Evolutionary conservation across 2,888 invertebrate species (phyloP), one percentile per base, ranked within the genome.

Genomic region (Hypolimnas misippus): DNA sequence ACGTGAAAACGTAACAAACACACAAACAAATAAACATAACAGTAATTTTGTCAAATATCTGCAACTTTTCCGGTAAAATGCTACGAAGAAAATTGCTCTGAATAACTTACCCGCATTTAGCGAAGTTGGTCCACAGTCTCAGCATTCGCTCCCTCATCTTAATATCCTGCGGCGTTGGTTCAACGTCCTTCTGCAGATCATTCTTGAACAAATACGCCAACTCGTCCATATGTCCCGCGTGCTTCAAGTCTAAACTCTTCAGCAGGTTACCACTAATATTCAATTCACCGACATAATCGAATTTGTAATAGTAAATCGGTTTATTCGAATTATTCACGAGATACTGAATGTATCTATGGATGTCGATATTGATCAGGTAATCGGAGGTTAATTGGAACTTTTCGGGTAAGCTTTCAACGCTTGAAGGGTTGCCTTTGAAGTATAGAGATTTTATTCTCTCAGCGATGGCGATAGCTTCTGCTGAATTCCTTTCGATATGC

Each of bases 121-220:
- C 89, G 57, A 92, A 92, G 75, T 92, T 92, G 4, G 91, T 90
- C 89, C 92, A 91, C 1, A 92, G 74, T 35, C 84, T 72, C 21
- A 92, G 64, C 82, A 92, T 83, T 51, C 86, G 74, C 70, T 92
- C 92, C 72, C 90, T 83, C 78, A 83, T 84, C 70, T 85, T 86
- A 5, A 83, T 14, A 75, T 92, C 92, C 66, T 83, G 77, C 5
- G 82, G 68, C 8, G 85, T 83, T 0, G 85, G 83, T 64, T 82
- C 82, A 21, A 83, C 76, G 6, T 81, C 82, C 29, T 81, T 81
- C 73, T 82, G 81, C 5, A 76, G 67, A 6, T 84, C 83, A 66
- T 80, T 86, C 68, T 74, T 87, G 76, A 92, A 92, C 16, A 92
- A 56, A 61, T 92, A 92, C 0, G 86, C 87, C 21, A 89, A 51